These are phyloP conservation scores for Synanthedon andrenaeformis DNA, from an alignment of 2,888 invertebrate genomes.

Conservation along the genomic window DNA sequence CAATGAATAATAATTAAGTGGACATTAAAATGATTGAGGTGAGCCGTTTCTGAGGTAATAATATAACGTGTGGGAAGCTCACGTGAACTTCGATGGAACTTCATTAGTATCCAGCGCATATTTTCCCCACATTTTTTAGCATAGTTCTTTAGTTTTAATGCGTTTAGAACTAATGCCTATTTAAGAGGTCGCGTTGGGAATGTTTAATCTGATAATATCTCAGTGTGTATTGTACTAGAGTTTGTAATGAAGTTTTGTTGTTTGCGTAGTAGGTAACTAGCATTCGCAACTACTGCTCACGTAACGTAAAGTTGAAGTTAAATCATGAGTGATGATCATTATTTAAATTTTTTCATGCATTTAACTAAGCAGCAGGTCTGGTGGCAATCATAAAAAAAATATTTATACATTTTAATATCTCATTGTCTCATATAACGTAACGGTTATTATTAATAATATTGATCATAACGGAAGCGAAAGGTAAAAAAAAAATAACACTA, in stretches of 20 bases:
- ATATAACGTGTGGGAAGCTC: slow-evolving; percentile 43
- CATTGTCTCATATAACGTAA: too few species aligned
- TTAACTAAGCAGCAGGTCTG: too few species aligned
- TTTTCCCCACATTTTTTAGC: slow-evolving; percentile 29
- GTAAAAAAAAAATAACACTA: too few species aligned
- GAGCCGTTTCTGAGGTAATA: slow-evolving; percentile 31
- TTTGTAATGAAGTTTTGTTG: slow-evolving; percentile 30
- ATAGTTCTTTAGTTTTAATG: slow-evolving; percentile 15
- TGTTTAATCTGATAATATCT: slow-evolving; percentile 35
- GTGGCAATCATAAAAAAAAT: too few species aligned
- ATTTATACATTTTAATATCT: too few species aligned
- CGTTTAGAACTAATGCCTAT: slow-evolving; percentile 17
- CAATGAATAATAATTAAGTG: slow-evolving; percentile 49
- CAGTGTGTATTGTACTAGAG: slow-evolving; percentile 23
- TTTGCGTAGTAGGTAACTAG: slow-evolving; percentile 11
- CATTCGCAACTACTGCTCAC: neutral
- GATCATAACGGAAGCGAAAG: too few species aligned
- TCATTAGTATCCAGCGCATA: slow-evolving; percentile 40
- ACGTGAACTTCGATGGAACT: slow-evolving; percentile 37
- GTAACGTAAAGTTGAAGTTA: neutral
- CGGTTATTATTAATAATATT: too few species aligned
- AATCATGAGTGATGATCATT: neutral
- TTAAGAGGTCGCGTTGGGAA: slow-evolving; percentile 22
- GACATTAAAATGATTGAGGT: slow-evolving; percentile 48
- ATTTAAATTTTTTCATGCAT: too few species aligned